Conservation (phyloP, 1,140 invertebrate species). For the Aricia agestis region DNA sequence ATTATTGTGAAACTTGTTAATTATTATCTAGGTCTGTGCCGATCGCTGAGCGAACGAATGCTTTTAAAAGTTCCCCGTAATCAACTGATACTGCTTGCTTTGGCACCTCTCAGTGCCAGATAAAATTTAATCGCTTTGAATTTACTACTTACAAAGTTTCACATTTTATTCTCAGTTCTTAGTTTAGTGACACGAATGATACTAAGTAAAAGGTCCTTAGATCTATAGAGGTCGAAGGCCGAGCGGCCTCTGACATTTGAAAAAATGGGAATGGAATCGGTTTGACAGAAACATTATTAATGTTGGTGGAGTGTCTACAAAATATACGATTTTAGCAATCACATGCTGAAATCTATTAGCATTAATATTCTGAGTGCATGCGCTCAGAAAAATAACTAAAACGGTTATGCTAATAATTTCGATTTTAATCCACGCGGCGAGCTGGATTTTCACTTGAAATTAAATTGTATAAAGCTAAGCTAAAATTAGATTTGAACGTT, state of each 20-base stretch:
- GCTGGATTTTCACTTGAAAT: neutral
- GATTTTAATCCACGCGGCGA: neutral
- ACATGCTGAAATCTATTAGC: too few species aligned
- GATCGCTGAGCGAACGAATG: slow-evolving; percentile 33
- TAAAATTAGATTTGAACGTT: neutral
- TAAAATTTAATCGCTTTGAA: slow-evolving; percentile 9
- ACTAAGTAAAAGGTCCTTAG: neutral
- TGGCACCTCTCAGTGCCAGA: slow-evolving; percentile 18
- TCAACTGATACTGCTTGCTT: slow-evolving; percentile 32
- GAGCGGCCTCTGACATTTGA: too few species aligned
- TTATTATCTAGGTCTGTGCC: slow-evolving; percentile 29
- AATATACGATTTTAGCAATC: too few species aligned
- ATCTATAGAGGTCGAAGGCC: too few species aligned
- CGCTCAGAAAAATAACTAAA: too few species aligned
- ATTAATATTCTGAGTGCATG: too few species aligned
- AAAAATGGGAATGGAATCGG: too few species aligned
- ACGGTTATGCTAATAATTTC: too few species aligned
- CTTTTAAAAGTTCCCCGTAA: slow-evolving; percentile 41
- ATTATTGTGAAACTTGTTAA: slow-evolving; percentile 38
- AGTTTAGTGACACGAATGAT: neutral
- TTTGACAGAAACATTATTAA: too few species aligned
- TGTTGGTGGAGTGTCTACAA: too few species aligned
- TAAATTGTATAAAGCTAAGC: neutral
- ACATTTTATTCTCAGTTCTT: neutral
- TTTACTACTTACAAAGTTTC: neutral